Percentiles rank a stretch among this genome's conserved stretches.
These are phyloP conservation scores for Calyptomena viridis DNA, from an alignment of 2,113 vertebrate species.

Conservation along the genomic window DNA sequence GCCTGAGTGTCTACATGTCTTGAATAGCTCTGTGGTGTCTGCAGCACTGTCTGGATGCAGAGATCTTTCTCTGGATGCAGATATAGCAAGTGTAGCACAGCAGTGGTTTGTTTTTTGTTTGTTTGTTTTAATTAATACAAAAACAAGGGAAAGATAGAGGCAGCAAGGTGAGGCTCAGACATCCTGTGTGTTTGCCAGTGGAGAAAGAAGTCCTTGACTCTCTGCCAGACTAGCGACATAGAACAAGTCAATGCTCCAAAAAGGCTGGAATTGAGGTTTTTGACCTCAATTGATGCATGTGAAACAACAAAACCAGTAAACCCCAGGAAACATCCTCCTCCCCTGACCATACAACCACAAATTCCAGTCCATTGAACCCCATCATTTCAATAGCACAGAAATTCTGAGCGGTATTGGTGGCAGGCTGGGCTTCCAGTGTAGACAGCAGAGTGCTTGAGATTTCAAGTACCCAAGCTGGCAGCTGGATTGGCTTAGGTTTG, in stretches of 20 bases:
- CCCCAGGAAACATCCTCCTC: rapidly evolving
- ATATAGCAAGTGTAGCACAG: not conserved
- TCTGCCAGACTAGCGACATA: not conserved
- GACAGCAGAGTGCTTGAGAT: not conserved
- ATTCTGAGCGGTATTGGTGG: not conserved
- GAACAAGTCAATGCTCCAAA: not conserved
- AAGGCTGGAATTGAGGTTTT: not conserved
- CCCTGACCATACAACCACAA: not conserved
- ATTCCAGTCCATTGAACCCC: not conserved
- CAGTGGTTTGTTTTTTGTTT: not conserved
- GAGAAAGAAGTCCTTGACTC: not conserved
- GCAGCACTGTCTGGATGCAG: not conserved
- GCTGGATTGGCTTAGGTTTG: not conserved
- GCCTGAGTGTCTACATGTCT: not conserved
- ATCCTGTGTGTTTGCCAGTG: not conserved
- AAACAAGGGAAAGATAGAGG: not conserved
- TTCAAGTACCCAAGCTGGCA: not conserved
- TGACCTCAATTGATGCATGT: rapidly evolving
- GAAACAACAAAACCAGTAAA: not conserved
- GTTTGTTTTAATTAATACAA: not conserved
- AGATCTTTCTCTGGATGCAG: not conserved
- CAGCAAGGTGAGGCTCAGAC: not conserved
- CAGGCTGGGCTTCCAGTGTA: rapidly evolving
- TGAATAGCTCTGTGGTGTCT: not conserved
- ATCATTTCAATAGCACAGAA: not conserved